Base-by-base conservation (phyloP, 2,797 vertebrate genomes). In the Tangara arthus region DNA sequence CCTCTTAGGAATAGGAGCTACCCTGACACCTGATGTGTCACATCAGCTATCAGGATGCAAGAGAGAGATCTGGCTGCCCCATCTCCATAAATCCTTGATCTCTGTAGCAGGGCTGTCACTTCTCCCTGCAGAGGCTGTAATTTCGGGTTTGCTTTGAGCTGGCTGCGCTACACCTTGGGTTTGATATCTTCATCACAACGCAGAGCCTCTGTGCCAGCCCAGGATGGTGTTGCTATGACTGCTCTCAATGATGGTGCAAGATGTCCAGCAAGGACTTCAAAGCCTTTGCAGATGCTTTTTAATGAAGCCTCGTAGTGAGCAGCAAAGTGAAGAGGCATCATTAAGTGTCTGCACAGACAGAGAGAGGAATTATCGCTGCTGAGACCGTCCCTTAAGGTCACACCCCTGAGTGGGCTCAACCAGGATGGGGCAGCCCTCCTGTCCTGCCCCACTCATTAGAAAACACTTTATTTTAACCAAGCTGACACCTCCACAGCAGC, bases 11-110 rank as follows among this genome's bases (percentile, higher is more conserved):
- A 87, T 59, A 92, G 95, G 90, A 94, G 88, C 88, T 96, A 71
- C 71, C 73, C 91, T 94, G 94, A 97, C 93, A 94, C 93, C 84
- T 78, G 73, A 95, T 80, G 56, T 96, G 95, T 95, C 95, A 93
- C 94, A 91, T 93, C 95, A 94, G 88, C 91, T 93, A 91, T 92
- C 93, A 90, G 87, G 94, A 96, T 92, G 93, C 96, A 76, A 95
- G 82, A 69, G 89, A 87, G 92, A 93, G 85, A 96, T 96, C 94
- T 94, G 87, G 88, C 91, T 11, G 20, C 63, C 82, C 92, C 85
- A 96, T 96, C 97, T 96, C 92, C 82, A 93, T 94, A 97, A 93
- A 90, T 87, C 88, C 91, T 97, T 97, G 93, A 96, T 96, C 96
- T 96, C 87, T 37, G 12, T 87, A 87, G 83, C 91, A 79, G 66